Percentiles rank a stretch among this genome's conserved stretches.
Evolutionary conservation across 1,140 invertebrate genomes (phyloP).

Genomic region (Tigriopus japonicus): DNA sequence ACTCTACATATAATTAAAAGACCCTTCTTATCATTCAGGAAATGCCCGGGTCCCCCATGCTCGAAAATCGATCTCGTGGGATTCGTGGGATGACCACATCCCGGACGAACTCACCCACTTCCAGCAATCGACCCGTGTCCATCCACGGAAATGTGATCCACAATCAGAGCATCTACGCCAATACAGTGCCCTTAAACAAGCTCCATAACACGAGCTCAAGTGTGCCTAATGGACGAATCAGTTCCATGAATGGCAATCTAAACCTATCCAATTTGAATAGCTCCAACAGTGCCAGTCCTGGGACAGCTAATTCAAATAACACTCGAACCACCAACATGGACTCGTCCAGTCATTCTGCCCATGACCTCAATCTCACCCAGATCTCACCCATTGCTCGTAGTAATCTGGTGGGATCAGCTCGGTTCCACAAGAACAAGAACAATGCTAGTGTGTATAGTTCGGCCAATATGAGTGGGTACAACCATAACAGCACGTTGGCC

Average conservation of each 20-base stretch:
- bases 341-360: neutral
- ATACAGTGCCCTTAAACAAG: neutral
- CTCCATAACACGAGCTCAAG: neutral
- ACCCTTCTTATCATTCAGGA: too few relatives aligned
- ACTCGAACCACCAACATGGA: constrained; percentile 1
- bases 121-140: neutral
- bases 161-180: constrained; percentile 3
- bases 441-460: neutral
- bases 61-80: too few relatives aligned
- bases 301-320: neutral
- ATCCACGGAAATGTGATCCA: neutral
- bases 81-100: neutral
- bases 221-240: neutral
- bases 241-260: neutral
- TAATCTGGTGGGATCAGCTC: neutral
- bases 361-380: constrained; percentile 1
- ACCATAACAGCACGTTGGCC: neutral
- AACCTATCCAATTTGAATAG: neutral
- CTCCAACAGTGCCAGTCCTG: neutral
- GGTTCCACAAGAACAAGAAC: neutral
- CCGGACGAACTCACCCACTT: neutral
- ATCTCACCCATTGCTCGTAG: neutral
- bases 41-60: too few relatives aligned
- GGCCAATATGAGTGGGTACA: neutral
- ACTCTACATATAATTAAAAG: too few relatives aligned